Percentiles rank a stretch among this genome's conserved stretches.
Conservation (phyloP, 1,140 invertebrate species). For the Anastrepha ludens region DNA sequence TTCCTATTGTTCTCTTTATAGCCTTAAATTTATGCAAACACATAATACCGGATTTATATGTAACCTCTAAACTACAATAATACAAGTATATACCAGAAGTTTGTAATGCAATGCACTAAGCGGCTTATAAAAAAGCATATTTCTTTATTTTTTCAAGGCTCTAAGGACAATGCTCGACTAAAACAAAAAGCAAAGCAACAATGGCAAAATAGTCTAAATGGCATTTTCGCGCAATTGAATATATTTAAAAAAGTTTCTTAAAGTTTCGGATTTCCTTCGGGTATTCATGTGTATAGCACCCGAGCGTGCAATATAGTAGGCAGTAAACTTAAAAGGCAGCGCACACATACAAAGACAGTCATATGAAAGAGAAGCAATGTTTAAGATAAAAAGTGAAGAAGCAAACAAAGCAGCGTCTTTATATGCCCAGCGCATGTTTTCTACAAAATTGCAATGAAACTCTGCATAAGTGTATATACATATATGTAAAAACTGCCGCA, state of each 20-base stretch:
- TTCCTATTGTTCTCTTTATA: background rate
- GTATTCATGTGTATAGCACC: slow-evolving; percentile 20
- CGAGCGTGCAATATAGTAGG: slow-evolving; percentile 7
- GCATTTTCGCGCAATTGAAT: slow-evolving; percentile 12
- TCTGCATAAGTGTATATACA: too few species aligned
- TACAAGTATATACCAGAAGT: background rate
- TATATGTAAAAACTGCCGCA: too few species aligned
- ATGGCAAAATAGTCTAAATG: background rate
- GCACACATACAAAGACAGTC: background rate
- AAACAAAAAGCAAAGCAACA: background rate
- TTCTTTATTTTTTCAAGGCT: background rate
- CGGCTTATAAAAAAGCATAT: background rate
- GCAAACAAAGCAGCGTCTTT: too few species aligned
- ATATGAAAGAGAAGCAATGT: too few species aligned
- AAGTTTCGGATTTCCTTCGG: slow-evolving; percentile 40
- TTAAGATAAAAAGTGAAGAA: too few species aligned
- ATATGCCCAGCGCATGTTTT: too few species aligned
- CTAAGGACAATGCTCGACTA: background rate
- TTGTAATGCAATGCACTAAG: background rate
- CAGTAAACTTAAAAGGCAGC: slow-evolving; percentile 1
- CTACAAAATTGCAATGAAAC: too few species aligned
- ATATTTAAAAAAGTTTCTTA: slow-evolving; percentile 13
- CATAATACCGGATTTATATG: background rate
- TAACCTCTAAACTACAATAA: background rate
- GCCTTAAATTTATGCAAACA: background rate